Base-by-base conservation (phyloP, 1,140 invertebrate genomes). In the Medauroidea extradentata region DNA sequence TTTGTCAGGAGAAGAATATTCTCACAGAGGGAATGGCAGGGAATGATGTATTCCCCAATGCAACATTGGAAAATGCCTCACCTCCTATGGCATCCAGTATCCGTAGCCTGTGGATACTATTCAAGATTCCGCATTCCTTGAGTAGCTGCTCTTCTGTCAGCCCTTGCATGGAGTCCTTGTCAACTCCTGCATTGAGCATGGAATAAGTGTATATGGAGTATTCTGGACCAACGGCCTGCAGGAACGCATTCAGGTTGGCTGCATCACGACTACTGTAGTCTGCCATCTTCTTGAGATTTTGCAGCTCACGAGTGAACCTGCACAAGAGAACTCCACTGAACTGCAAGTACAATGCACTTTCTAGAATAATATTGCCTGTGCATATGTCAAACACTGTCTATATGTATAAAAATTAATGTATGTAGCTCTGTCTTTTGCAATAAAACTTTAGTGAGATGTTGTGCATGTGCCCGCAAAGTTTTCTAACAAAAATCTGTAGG, bases 151-250 rank as follows among this genome's bases (percentile, higher is more conserved):
- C 95, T 66, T 99, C 96, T 23, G 87, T 90, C 4, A 98, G 74
- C 44, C 83, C 85, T 59, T 85, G 81, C 27, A 95, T 81, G 0
- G 85, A 88, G 48, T 90, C 88, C 69, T 88, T 90, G 71, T 98
- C 94, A 11, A 99, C 89, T 1, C 97, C 96, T 39, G 92, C 89
- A 68, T 95, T 93, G 8, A 99, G 73, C 90, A 99, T 94, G 52
- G 89, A 87, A 73, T 99, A 99, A 0, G 96, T 98, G 72, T 99
- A 99, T 57, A 94, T 95, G 14, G 90, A 90, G 73, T 96, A 96
- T 70, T 98, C 95, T 7, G 86, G 83, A 8, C 90, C 92, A 41
- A 99, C 85, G 14, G 80, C 83, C 71, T 89, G 88, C 2, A 99
- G 78, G 74, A 98, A 97, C 49, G 87, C 87, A 71, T 98, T 95